Evolutionary conservation across 2,113 vertebrate genomes (phyloP), one percentile per base, ranked within the genome.

Genomic region (Coreoperca whiteheadi): DNA sequence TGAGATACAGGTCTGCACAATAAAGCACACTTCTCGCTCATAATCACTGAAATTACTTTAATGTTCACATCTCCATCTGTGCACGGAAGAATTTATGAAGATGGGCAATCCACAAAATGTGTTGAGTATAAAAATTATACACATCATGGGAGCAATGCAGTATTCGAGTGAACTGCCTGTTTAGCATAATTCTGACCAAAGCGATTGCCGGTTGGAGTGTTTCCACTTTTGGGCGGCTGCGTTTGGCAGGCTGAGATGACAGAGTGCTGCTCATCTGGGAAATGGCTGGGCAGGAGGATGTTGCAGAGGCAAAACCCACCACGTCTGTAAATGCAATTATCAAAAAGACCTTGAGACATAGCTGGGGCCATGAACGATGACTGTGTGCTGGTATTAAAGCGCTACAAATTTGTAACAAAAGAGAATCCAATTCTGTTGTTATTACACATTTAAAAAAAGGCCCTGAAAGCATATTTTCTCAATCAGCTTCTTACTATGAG

Each of bases 271-370:
- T 92, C 88, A 92, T 83, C 65, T 81, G 91, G 88, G 83, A 93
- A 87, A 91, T 60, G 41, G 69, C 77, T 48, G 64, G 73, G 57
- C 84, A 86, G 84, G 54, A 89, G 79, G 87, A 79, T 84, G 87
- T 77, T 89, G 77, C 86, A 86, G 84, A 90, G 75, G 78, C 65
- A 83, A 83, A 89, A 74, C 71, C 83, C 65, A 75, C 81, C 41
- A 57, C 59, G 88, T 77, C 92, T 92, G 93, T 69, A 74, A 92
- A 94, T 90, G 86, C 76, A 89, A 92, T 94, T 86, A 91, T 87
- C 59, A 71, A 77, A 86, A 76, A 83, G 68, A 84, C 75, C 80
- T 83, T 85, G 81, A 90, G n/a, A n/a, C n/a, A n/a, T n/a, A n/a
- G 84, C 78, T 10, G 7, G 34, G 78, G 72, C 74, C 75, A 64